Evolutionary conservation across 2,888 invertebrate genomes (phyloP).

Genomic region (Ormyrus thymus): DNA sequence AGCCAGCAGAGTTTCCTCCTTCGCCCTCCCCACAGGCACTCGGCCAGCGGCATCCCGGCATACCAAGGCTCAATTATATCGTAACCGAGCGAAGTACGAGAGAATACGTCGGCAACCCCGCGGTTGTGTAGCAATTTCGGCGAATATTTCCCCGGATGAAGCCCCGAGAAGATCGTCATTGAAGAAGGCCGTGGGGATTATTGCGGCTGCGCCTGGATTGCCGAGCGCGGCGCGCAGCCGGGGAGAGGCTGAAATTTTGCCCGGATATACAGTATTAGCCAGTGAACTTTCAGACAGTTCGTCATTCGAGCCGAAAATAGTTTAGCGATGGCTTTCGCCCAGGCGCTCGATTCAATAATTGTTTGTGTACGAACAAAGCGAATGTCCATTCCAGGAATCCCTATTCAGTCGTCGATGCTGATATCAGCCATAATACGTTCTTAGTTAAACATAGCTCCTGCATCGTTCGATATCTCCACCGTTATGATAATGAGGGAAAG

Average conservation of each 20-base stretch:
- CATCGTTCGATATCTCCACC: too few species aligned
- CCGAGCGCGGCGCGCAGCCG: background rate
- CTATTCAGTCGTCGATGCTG: too few species aligned
- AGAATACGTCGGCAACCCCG: conserved; percentile 26
- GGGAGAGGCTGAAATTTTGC: too few species aligned
- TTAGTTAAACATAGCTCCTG: background rate
- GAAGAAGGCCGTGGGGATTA: background rate
- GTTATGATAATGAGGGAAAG: too few species aligned
- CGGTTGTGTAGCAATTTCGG: conserved; percentile 36
- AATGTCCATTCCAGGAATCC: too few species aligned
- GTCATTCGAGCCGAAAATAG: conserved; percentile 2
- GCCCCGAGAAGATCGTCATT: conserved; percentile 7
- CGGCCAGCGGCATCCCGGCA: conserved; percentile 53
- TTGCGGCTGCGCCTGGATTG: background rate
- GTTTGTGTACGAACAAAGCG: too few species aligned
- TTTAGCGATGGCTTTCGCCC: too few species aligned
- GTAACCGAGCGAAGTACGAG: conserved; percentile 55
- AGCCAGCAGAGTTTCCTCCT: conserved; percentile 23
- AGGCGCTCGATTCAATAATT: too few species aligned
- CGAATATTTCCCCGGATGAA: conserved; percentile 9
- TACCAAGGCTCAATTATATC: conserved; percentile 68
- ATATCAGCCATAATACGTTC: too few species aligned
- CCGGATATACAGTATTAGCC: too few species aligned
- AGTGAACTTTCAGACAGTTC: background rate
- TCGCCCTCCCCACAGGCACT: conserved; percentile 52